Evolutionary conservation across 2,797 vertebrate species (phyloP).

Genomic region (Oreonectes daqikongensis): DNA sequence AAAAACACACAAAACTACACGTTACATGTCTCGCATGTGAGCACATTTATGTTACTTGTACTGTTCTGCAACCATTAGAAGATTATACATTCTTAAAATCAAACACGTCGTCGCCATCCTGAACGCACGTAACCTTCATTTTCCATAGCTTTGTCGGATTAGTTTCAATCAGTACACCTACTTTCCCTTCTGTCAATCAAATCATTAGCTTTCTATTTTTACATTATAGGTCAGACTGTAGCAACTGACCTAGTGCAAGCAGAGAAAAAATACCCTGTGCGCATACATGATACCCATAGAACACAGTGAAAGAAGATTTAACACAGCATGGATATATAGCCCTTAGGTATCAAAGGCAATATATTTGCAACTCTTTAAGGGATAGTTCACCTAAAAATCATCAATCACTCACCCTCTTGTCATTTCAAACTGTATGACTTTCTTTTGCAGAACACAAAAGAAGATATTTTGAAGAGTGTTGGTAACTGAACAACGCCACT

Average conservation of each 20-base stretch:
- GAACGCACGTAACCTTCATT: slow-evolving; percentile 41
- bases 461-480: no score
- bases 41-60: neutral
- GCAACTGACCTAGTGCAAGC: slow-evolving; percentile 22
- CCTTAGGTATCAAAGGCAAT: neutral
- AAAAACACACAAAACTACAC: neutral
- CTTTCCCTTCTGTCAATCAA: slow-evolving; percentile 72
- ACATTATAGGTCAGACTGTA: slow-evolving; percentile 70
- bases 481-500: no score
- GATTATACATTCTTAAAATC: slow-evolving; percentile 31
- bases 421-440: no score
- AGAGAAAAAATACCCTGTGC: neutral
- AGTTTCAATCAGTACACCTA: slow-evolving; percentile 62
- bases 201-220: slow-evolving; percentile 76
- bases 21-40: neutral
- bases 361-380: neutral
- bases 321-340: neutral
- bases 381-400: no score
- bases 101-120: slow-evolving; percentile 22
- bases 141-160: slow-evolving; percentile 68
- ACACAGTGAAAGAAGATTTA: neutral
- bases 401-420: no score
- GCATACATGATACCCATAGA: neutral
- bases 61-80: slow-evolving; percentile 15
- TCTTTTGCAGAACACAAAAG: no score